Evolutionary conservation across 2,113 vertebrate species (phyloP).

Genomic region (Neoarius graeffei): DNA sequence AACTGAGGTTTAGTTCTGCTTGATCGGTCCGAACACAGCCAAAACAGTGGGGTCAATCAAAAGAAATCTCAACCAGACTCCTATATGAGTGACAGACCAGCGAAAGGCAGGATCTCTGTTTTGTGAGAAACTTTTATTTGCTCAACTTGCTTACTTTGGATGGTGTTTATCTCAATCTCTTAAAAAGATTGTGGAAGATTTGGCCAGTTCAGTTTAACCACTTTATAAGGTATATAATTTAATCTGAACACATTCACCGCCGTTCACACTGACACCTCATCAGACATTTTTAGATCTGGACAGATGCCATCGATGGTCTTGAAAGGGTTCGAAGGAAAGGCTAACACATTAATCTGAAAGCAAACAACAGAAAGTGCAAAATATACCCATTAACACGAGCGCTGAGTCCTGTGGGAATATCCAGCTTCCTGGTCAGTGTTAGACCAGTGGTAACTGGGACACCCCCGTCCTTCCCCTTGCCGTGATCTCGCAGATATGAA

Average conservation of each 20-base stretch:
- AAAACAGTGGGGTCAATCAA: not conserved
- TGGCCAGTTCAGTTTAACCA: conserved; percentile 24
- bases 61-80: conserved; percentile 26
- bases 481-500: not conserved
- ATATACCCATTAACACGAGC: not conserved
- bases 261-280: conserved; percentile 4
- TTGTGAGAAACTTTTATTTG: not conserved
- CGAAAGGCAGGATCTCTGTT: not conserved
- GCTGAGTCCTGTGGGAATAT: conserved; percentile 13
- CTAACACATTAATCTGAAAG: conserved; percentile 1
- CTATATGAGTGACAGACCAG: conserved; percentile 16
- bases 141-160: conserved; percentile 6
- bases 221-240: conserved; percentile 10
- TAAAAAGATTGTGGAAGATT: conserved; percentile 36
- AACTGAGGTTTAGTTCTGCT: conserved; percentile 15
- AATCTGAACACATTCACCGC: not conserved
- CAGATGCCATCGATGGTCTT: conserved; percentile 1
- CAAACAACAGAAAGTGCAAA: not conserved
- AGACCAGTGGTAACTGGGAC: not conserved
- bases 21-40: not conserved
- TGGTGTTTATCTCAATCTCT: conserved; percentile 34
- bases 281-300: conserved; percentile 20
- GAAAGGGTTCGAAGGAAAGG: not conserved
- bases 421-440: conserved; percentile 1
- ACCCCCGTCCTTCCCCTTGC: not conserved